Evolutionary conservation across 1,140 invertebrate species (phyloP).

Genomic region (Acromyrmex charruanus): DNA sequence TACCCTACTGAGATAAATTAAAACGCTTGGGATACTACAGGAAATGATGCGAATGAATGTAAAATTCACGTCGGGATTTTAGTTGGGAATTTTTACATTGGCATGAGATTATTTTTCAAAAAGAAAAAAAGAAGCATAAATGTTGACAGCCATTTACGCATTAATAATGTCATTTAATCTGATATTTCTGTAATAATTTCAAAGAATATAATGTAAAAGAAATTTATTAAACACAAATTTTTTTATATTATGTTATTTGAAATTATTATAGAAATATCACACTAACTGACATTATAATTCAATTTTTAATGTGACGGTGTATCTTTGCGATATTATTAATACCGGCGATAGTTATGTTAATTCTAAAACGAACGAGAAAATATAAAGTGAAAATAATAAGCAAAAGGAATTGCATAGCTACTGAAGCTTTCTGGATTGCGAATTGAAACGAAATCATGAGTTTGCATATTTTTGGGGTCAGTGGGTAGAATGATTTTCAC

Average conservation of each 20-base stretch:
- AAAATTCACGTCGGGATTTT: conserved; percentile 20
- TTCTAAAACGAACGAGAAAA: not conserved
- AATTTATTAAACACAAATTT: not conserved
- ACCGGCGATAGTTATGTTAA: not conserved
- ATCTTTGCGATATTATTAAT: not conserved
- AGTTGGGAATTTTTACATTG: not conserved
- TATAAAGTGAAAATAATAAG: not conserved
- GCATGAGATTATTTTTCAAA: conserved; percentile 15
- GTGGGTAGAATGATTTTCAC: not conserved
- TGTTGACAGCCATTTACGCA: too few relatives aligned
- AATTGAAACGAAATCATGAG: conserved; percentile 26
- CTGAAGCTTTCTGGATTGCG: conserved; percentile 11
- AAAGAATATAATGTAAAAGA: too few relatives aligned
- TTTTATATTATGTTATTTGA: not conserved
- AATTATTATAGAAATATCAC: not conserved
- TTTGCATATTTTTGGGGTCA: conserved; percentile 3
- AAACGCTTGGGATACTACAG: not conserved
- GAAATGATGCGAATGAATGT: not conserved
- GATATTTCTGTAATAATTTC: too few relatives aligned
- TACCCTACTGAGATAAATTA: conserved; percentile 47
- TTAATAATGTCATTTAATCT: too few relatives aligned
- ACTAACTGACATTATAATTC: conserved; percentile 11
- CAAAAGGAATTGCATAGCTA: not conserved
- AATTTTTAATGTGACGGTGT: not conserved
- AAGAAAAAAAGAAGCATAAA: not conserved